Evolutionary conservation across 2,113 vertebrate species (phyloP).

Genomic region (Cricetomys ansorgei): DNA sequence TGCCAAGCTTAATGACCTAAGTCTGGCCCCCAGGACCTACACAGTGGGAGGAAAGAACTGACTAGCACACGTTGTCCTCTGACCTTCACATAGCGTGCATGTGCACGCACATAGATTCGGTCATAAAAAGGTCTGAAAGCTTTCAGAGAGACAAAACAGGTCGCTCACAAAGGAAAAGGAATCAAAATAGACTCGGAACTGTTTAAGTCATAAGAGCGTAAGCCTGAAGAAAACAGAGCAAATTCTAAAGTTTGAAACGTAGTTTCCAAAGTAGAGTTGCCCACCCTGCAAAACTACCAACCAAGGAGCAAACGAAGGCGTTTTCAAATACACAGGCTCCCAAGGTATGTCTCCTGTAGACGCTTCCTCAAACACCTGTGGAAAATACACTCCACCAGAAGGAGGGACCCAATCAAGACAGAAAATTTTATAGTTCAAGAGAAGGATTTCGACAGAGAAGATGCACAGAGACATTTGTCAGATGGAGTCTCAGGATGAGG

Average conservation of each 20-base stretch:
- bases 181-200: neutral
- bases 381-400: neutral
- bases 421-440: neutral
- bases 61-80: neutral
- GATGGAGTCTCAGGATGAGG: neutral
- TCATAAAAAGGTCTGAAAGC: neutral
- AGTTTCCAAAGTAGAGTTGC: neutral
- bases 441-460: neutral
- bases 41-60: neutral
- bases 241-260: neutral
- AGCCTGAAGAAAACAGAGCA: neutral
- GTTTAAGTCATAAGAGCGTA: neutral
- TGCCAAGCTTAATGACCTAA: neutral
- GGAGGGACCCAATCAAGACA: neutral
- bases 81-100: neutral
- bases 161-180: slow-evolving; percentile 19
- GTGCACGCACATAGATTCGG: neutral
- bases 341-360: neutral
- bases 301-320: neutral
- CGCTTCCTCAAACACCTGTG: neutral
- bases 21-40: neutral
- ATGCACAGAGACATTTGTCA: neutral
- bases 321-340: slow-evolving; percentile 8
- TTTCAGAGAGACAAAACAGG: neutral
- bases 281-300: neutral